Evolutionary conservation across 37 sponge, comb jelly and placozoan genomes (phyloP).

Genomic region (Crambe crambe): DNA sequence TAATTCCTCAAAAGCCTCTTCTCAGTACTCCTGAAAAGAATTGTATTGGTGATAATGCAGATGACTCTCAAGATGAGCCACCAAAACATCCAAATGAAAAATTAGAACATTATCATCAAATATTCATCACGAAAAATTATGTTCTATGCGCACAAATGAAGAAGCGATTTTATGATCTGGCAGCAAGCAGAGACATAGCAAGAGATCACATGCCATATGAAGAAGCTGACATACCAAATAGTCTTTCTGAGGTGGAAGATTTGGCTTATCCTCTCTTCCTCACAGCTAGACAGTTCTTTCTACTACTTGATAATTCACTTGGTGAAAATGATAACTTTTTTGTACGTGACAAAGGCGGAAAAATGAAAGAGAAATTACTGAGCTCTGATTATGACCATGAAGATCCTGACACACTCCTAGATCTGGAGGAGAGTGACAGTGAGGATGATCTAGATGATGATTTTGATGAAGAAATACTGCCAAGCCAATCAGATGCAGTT

Average conservation of each 20-base stretch:
- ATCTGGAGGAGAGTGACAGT: constrained; percentile 37
- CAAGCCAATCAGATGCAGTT: not conserved
- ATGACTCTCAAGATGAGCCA: not conserved
- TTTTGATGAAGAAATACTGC: not conserved
- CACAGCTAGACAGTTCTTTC: constrained; percentile 69
- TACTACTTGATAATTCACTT: constrained; percentile 74
- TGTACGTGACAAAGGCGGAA: constrained; percentile 38
- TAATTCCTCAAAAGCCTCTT: constrained; percentile 11
- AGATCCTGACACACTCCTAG: constrained; percentile 35
- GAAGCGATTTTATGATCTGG: constrained; percentile 71
- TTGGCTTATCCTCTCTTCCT: constrained; percentile 71
- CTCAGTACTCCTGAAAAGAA: not conserved
- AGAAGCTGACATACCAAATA: constrained; percentile 11
- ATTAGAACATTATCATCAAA: constrained; percentile 73
- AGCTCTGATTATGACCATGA: constrained; percentile 57
- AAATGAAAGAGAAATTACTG: constrained; percentile 34
- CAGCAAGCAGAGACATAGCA: constrained; percentile 5
- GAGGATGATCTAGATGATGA: constrained; percentile 33
- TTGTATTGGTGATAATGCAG: not conserved
- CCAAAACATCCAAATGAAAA: not conserved
- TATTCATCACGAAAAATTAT: constrained; percentile 84
- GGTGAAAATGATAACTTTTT: constrained; percentile 36
- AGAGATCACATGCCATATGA: constrained; percentile 31
- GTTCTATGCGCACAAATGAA: constrained; percentile 74
- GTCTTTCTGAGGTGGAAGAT: constrained; percentile 21